These are phyloP conservation scores for Sialis fuliginosa DNA, from an alignment of 2,888 invertebrate species.

Conservation along the genomic window DNA sequence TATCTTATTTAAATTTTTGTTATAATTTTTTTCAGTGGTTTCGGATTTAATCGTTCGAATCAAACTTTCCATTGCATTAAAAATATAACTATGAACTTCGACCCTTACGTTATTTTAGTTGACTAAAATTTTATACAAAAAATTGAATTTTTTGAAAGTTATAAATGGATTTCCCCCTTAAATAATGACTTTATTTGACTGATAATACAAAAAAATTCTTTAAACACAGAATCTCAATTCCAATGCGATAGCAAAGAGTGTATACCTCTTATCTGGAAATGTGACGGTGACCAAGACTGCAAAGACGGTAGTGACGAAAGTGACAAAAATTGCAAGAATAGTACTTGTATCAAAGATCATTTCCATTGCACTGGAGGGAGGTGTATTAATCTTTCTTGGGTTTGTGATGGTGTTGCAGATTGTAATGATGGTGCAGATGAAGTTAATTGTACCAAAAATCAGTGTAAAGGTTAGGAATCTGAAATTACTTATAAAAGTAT, in stretches of 20 bases:
- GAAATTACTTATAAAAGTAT: not conserved
- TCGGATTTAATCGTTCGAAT: constrained; percentile 47
- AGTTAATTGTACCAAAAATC: constrained; percentile 15
- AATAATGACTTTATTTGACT: too few relatives aligned
- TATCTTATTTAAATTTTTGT: too few relatives aligned
- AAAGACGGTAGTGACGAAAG: constrained; percentile 57
- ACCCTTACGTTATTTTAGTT: constrained; percentile 53
- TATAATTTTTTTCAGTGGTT: constrained; percentile 26
- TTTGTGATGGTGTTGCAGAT: constrained; percentile 33
- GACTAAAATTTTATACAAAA: too few relatives aligned
- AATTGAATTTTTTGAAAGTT: too few relatives aligned
- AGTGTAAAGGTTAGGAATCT: constrained; percentile 20
- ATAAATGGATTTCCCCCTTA: too few relatives aligned
- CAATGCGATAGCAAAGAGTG: constrained; percentile 51
- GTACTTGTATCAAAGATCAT: constrained; percentile 24
- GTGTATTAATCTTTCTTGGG: constrained; percentile 32
- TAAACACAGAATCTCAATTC: constrained; percentile 23
- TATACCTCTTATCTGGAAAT: constrained; percentile 65
- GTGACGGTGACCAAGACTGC: constrained; percentile 60
- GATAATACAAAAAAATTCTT: constrained; percentile 12
- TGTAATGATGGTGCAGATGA: constrained; percentile 41
- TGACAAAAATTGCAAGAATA: constrained; percentile 43
- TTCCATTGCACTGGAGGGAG: constrained; percentile 45
- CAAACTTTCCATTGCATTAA: constrained; percentile 45
- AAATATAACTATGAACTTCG: constrained; percentile 34